Conservation (phyloP, 2,113 vertebrate genomes). For the Ploceus nigricollis region DNA sequence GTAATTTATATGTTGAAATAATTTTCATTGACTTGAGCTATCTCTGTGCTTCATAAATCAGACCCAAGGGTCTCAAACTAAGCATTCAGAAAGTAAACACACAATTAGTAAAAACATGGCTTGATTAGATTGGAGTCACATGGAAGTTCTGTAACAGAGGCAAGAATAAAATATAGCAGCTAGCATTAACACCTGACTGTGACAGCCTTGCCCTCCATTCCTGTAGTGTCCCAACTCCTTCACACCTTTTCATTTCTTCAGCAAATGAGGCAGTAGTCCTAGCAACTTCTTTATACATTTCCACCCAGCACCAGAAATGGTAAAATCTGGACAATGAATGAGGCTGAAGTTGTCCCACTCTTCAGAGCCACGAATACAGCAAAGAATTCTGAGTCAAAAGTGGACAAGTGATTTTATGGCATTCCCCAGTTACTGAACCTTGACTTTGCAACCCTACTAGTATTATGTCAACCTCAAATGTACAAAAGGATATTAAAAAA, state of each 20-base stretch:
- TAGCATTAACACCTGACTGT: background rate
- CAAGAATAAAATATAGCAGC: background rate
- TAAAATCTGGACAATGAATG: background rate
- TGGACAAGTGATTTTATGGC: background rate
- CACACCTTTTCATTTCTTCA: background rate
- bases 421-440: background rate
- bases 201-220: background rate
- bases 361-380: background rate
- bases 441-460: background rate
- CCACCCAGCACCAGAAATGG: background rate
- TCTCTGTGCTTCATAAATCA: constrained; percentile 14
- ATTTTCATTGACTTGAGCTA: background rate
- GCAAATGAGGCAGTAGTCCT: background rate
- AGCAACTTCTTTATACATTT: background rate
- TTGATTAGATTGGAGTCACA: constrained; percentile 10
- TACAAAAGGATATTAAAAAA: background rate
- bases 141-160: background rate
- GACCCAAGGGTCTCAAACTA: constrained; percentile 11
- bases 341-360: background rate
- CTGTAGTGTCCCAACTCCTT: rapidly evolving
- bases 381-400: background rate
- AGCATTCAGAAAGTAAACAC: constrained; percentile 12
- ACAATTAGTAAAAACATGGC: background rate
- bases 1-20: background rate
- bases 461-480: background rate